phyloP scores from a whole-genome alignment of 2,888 invertebrate species.

The Thysanoteuthis rhombus region DNA sequence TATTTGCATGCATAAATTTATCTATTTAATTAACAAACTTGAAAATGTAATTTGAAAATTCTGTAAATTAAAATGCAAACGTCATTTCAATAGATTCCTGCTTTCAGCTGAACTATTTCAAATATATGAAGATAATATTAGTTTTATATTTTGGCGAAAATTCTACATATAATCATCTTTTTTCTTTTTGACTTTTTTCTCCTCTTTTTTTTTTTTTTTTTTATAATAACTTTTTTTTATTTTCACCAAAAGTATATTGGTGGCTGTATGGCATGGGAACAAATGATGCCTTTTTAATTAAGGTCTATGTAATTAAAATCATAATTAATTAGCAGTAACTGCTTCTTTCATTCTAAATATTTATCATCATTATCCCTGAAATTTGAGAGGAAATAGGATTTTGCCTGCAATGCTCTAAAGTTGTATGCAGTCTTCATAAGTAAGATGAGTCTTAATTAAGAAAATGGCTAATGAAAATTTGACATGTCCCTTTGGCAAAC shows the following conservation, averaged over 20 bases:
- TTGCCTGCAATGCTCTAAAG: background rate
- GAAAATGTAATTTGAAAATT: background rate
- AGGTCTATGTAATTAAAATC: background rate
- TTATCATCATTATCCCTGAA: background rate
- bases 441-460: background rate
- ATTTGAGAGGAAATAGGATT: background rate
- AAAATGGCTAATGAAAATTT: background rate
- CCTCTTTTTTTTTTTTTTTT: background rate
- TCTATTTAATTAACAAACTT: background rate
- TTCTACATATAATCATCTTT: background rate
- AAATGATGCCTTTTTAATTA: slow-evolving; percentile 12
- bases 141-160: background rate
- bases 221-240: background rate
- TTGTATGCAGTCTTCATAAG: background rate
- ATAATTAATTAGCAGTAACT: background rate
- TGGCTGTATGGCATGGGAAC: background rate
- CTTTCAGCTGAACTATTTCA: background rate
- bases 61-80: background rate
- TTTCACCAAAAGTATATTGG: background rate
- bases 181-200: background rate
- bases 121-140: background rate
- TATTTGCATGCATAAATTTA: background rate
- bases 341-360: background rate
- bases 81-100: background rate
- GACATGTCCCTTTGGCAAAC: background rate